Percentiles rank a stretch among this genome's conserved stretches.
phyloP scores from a whole-genome alignment of 2,113 vertebrate genomes.

The Piaya cayana region DNA sequence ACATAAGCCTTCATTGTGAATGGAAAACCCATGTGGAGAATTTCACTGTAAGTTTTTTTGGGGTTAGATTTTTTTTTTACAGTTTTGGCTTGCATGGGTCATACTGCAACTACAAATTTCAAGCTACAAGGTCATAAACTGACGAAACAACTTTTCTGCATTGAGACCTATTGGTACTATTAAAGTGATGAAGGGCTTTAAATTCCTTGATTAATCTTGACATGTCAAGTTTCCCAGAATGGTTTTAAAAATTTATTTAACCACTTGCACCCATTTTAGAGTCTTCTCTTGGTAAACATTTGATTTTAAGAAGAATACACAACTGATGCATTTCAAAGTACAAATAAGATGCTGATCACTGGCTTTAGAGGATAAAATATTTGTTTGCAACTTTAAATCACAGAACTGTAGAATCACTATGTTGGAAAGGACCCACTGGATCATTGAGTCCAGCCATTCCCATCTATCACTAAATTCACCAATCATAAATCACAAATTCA shows the following conservation, averaged over 20 bases:
- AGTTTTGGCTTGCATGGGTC: neutral
- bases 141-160: neutral
- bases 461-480: too few species aligned
- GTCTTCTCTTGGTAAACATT: neutral
- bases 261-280: neutral
- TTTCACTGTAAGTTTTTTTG: neutral
- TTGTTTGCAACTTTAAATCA: neutral
- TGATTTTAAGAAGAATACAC: neutral
- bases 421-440: too few species aligned
- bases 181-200: constrained; percentile 3
- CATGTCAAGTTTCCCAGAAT: neutral
- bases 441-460: too few species aligned
- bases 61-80: neutral
- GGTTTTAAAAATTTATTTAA: neutral
- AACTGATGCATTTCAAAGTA: neutral
- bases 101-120: constrained; percentile 7
- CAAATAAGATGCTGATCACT: neutral
- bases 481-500: too few species aligned
- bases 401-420: too few species aligned
- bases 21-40: neutral
- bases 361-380: neutral
- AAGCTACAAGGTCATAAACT: constrained; percentile 17
- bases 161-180: neutral
- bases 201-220: constrained; percentile 19
- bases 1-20: neutral